Conservation (phyloP, 2,113 vertebrate species). For the Xenus cinereus region DNA sequence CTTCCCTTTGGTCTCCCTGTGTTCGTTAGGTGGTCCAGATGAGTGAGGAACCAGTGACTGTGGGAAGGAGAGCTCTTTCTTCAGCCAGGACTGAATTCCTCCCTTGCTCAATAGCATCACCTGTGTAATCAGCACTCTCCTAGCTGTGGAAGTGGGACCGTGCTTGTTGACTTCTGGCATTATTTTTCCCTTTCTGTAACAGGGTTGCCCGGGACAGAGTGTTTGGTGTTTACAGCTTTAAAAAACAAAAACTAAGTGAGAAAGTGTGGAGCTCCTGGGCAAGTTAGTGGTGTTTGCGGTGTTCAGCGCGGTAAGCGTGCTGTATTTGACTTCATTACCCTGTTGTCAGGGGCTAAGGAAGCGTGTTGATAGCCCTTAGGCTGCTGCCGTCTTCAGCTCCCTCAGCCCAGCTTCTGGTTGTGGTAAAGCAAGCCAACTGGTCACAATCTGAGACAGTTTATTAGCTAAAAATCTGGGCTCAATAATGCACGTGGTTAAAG, state of each 20-base stretch:
- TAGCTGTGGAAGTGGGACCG: neutral
- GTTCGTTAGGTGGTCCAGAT: neutral
- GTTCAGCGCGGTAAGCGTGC: fast-evolving
- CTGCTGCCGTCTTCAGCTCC: neutral
- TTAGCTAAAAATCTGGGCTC: neutral
- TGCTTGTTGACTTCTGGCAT: neutral
- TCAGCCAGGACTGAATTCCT: neutral
- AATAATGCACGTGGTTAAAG: neutral
- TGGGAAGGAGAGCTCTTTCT: neutral
- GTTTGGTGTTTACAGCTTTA: neutral
- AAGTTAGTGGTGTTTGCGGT: neutral
- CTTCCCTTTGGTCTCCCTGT: neutral
- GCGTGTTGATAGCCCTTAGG: neutral
- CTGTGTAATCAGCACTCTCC: neutral
- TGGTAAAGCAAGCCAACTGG: neutral
- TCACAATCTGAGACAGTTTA: neutral
- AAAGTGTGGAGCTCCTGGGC: fast-evolving
- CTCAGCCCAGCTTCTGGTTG: neutral
- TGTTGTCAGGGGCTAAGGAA: neutral
- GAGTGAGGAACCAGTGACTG: neutral
- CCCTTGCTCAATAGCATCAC: neutral
- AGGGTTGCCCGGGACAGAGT: neutral
- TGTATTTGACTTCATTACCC: neutral
- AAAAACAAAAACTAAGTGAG: neutral
- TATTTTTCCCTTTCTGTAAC: neutral